phyloP scores from a whole-genome alignment of 2,888 invertebrate genomes.

The Noctua comes region DNA sequence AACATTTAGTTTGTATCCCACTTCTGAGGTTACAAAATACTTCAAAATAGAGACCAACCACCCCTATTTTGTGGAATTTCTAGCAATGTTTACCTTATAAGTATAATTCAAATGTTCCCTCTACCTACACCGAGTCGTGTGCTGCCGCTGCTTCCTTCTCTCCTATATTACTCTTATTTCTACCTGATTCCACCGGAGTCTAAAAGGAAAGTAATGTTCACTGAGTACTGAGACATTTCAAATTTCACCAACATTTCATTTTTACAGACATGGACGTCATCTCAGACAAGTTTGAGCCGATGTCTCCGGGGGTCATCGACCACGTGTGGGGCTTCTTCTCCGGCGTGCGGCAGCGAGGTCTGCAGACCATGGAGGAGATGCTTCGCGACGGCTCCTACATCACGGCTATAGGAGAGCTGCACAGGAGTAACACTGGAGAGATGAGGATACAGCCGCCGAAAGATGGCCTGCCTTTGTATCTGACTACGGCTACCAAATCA shows the following conservation, averaged over 20 bases:
- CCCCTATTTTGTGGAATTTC: background rate
- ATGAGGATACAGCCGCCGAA: conserved; percentile 94
- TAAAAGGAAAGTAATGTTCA: background rate
- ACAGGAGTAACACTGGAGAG: conserved; percentile 91
- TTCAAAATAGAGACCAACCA: background rate
- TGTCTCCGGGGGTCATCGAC: conserved; percentile 93
- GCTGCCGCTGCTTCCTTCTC: too few relatives aligned
- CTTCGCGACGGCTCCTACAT: conserved; percentile 95
- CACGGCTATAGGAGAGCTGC: conserved; percentile 94
- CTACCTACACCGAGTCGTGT: background rate
- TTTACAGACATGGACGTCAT: conserved; percentile 94
- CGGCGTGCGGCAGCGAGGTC: conserved; percentile 95
- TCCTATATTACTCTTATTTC: background rate
- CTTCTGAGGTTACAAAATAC: background rate
- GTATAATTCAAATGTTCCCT: background rate
- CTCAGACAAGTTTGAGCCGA: conserved; percentile 95
- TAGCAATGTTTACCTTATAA: background rate
- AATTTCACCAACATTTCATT: background rate
- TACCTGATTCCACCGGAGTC: background rate
- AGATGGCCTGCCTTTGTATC: conserved; percentile 93
- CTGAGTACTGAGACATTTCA: background rate
- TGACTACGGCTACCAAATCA: conserved; percentile 94
- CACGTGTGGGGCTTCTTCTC: conserved; percentile 96
- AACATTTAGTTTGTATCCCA: background rate
- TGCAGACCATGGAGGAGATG: conserved; percentile 97